Conservation (phyloP, 2,888 invertebrate species). For the Mesorhabditis spiculigera region DNA sequence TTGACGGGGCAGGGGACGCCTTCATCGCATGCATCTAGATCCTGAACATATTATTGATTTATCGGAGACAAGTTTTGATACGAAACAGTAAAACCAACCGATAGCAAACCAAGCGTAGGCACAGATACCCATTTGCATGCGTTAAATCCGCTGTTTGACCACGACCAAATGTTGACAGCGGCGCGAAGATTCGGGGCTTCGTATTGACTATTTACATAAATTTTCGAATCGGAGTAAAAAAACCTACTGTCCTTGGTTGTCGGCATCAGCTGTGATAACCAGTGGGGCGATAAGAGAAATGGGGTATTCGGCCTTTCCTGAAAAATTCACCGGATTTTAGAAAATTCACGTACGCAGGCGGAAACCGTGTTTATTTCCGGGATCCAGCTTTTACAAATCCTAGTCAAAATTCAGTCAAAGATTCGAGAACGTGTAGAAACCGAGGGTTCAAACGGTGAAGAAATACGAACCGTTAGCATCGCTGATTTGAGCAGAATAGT, state of each 20-base stretch:
- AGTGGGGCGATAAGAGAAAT: slow-evolving; percentile 28
- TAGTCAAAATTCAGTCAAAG: too few relatives aligned
- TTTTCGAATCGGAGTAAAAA: too few relatives aligned
- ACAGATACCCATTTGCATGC: slow-evolving; percentile 21
- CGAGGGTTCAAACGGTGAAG: too few relatives aligned
- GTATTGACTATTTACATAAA: slow-evolving; percentile 15
- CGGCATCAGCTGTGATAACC: slow-evolving; percentile 25
- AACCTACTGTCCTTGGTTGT: slow-evolving; percentile 9
- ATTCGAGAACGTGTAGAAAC: too few relatives aligned
- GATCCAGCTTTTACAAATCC: too few relatives aligned
- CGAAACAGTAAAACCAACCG: slow-evolving; percentile 1
- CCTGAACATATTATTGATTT: slow-evolving; percentile 5
- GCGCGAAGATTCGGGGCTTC: slow-evolving; percentile 24
- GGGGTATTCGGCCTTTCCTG: slow-evolving; percentile 32
- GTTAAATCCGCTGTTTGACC: slow-evolving; percentile 8
- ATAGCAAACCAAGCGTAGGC: slow-evolving; percentile 30
- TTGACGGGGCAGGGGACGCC: slow-evolving; percentile 31
- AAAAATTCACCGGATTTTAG: background rate
- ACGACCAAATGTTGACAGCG: slow-evolving; percentile 21
- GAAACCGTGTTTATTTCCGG: background rate
- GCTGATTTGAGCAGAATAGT: background rate
- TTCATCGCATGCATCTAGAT: slow-evolving; percentile 30
- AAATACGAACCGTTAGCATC: background rate
- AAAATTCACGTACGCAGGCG: background rate
- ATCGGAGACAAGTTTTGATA: background rate